These are phyloP conservation scores for Ectemnius lituratus DNA, from an alignment of 2,888 invertebrate genomes.

Conservation along the genomic window DNA sequence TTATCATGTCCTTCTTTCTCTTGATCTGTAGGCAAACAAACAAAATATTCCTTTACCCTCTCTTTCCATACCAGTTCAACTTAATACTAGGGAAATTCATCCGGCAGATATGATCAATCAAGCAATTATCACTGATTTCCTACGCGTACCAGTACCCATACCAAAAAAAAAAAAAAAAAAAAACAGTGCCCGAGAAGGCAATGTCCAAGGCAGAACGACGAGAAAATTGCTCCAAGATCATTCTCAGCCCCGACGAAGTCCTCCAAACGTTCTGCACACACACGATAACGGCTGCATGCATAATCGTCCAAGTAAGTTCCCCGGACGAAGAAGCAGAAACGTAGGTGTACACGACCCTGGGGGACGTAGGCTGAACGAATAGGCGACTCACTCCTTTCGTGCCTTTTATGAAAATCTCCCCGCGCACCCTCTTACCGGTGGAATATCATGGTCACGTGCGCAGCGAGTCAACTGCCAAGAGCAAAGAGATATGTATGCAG, in stretches of 20 bases:
- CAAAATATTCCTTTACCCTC: neutral
- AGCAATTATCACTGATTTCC: too few species aligned
- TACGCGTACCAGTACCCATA: too few species aligned
- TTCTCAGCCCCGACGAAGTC: slow-evolving; percentile 30
- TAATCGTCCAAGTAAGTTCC: slow-evolving; percentile 48
- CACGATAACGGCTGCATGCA: slow-evolving; percentile 46
- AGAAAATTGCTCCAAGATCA: slow-evolving; percentile 30
- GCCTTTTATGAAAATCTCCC: slow-evolving; percentile 67
- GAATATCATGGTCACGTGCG: slow-evolving; percentile 59
- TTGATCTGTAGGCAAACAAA: slow-evolving; percentile 60
- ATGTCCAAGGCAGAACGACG: neutral
- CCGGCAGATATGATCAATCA: too few species aligned
- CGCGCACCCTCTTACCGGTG: slow-evolving; percentile 52
- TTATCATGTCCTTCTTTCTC: slow-evolving; percentile 70
- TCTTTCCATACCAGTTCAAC: too few species aligned
- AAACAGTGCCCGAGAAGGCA: neutral
- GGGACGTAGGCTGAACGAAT: slow-evolving; percentile 66
- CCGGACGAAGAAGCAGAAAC: slow-evolving; percentile 47
- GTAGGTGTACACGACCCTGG: slow-evolving; percentile 66
- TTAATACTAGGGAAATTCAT: too few species aligned
- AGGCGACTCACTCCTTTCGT: slow-evolving; percentile 61
- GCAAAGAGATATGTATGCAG: too few species aligned
- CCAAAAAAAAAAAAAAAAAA: too few species aligned
- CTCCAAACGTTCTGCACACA: slow-evolving; percentile 30
- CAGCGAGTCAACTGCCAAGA: slow-evolving; percentile 9